Evolutionary conservation across 2,113 vertebrate genomes (phyloP), one percentile per base, ranked within the genome.

Genomic region (Aptenodytes forsteri): DNA sequence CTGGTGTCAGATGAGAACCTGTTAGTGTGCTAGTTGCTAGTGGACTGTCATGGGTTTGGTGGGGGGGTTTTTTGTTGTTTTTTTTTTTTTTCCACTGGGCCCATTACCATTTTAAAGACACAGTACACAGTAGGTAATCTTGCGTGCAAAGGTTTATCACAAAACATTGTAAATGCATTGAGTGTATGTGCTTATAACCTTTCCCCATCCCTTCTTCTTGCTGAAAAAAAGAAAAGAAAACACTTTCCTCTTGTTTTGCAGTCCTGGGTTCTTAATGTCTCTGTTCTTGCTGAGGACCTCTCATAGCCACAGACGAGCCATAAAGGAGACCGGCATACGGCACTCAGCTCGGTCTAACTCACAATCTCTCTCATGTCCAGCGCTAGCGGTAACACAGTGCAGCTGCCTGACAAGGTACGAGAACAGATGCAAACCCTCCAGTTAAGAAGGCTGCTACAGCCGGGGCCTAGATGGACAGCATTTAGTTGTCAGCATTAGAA

Each of bases 1-100:
- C 95, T 98, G 98, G 98, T 98, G 98, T 99, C 99, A 98, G 98
- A 98, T 98, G 98, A 99, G 99, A 99, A 99, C 98, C 98, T 98
- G 99, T 98, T 98, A 99, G 99, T 97, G 98, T 98, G 98, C 97
- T 96, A 97, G 98, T 98, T 98, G 98, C 98, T 98, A 97, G 98
- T 98, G 95, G 96, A 98, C 98, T 98, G 98, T 98, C 98, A 97
- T 95, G 87, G 77, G 70, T 91, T 88, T 77, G 52, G 69, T 25
- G 0, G 7, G 42, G 13, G 69, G 32, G 36, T 42, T 52, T 42
- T 66, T 88, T 40, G 26, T 38, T 42, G 56, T n/a, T n/a, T n/a
- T 13, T 29, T 38, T 70, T 52, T 55, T 42, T 89, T 93, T 97
- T 97, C 58, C 81, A 96, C 95, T 54, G 93, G 95, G 84, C 91